A percentile compares a stretch with the other conserved stretches of the same genome.
Evolutionary conservation across 2,113 vertebrate genomes (phyloP).

Genomic region (Pygoscelis antarcticus): DNA sequence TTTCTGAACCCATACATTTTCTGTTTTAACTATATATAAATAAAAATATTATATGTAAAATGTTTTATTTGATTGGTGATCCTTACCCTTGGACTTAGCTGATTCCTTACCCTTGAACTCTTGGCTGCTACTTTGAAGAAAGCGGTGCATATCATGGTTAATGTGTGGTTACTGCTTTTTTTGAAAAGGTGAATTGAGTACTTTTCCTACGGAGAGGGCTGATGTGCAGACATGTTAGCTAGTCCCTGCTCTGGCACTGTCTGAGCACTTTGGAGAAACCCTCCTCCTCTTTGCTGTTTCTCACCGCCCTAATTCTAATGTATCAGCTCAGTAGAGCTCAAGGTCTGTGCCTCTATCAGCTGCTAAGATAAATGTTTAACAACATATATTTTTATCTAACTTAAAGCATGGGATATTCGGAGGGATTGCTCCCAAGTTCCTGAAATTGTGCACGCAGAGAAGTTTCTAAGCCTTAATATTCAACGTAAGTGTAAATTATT

Average conservation of each 20-base stretch:
- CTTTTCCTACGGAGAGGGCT: neutral
- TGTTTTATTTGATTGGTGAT: neutral
- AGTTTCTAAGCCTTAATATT: neutral
- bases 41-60: neutral
- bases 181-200: neutral
- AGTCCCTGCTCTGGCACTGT: accelerated
- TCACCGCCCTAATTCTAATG: neutral
- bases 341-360: neutral
- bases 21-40: neutral
- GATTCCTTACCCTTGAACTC: neutral
- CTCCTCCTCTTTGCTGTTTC: neutral
- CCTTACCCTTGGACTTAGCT: neutral
- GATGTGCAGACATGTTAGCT: neutral
- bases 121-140: neutral
- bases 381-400: neutral
- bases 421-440: neutral
- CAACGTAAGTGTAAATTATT: neutral
- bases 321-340: neutral
- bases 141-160: accelerated
- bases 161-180: neutral
- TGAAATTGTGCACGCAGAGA: neutral
- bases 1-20: neutral
- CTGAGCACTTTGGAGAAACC: neutral
- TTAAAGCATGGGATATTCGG: neutral
- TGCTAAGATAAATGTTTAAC: neutral